Conservation (phyloP, 2,113 vertebrate genomes). For the Larimichthys crocea region DNA sequence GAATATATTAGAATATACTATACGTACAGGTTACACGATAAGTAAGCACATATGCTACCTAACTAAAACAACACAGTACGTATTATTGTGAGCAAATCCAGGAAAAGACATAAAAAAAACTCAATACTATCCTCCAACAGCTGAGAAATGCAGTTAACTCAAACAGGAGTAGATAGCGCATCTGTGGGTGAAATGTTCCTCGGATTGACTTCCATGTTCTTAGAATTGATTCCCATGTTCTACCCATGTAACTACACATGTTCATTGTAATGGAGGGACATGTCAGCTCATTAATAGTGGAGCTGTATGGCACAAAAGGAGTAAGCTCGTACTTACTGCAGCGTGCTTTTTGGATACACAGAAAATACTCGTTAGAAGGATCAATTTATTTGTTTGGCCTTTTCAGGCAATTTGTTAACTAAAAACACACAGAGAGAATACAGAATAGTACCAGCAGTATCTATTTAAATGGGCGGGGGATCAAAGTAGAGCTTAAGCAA, state of each 20-base stretch:
- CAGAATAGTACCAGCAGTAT: not conserved
- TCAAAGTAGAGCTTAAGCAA: not conserved
- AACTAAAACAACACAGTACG: not conserved
- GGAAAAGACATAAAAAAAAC: not conserved
- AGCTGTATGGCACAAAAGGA: not conserved
- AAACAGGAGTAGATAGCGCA: not conserved
- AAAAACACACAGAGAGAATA: not conserved
- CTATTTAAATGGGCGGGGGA: not conserved
- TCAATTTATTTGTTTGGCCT: not conserved
- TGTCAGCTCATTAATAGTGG: not conserved
- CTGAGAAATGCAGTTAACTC: not conserved
- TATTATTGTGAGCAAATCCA: not conserved
- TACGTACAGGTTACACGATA: not conserved
- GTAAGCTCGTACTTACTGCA: not conserved
- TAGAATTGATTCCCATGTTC: too few relatives aligned
- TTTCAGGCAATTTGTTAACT: not conserved
- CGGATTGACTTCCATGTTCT: too few relatives aligned
- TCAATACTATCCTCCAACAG: not conserved
- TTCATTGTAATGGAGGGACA: not conserved
- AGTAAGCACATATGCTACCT: not conserved
- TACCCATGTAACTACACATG: not conserved
- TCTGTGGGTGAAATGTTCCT: not conserved
- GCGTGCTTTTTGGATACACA: not conserved
- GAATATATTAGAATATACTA: not conserved
- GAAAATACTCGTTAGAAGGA: not conserved